Conservation (phyloP, 1,140 invertebrate species). For the Drusus annulatus region DNA sequence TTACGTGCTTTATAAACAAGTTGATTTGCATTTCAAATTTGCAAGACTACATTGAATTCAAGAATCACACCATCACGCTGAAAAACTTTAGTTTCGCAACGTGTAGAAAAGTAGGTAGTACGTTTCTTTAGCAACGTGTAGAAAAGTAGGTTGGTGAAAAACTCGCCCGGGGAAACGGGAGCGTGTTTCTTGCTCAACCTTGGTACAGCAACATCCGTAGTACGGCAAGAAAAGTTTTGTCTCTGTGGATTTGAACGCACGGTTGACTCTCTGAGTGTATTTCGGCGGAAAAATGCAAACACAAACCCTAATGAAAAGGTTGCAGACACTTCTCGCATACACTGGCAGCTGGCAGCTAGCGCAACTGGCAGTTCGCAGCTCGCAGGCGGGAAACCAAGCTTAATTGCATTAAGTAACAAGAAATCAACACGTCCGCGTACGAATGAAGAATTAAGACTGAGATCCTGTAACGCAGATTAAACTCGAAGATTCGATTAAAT, state of each 20-base stretch:
- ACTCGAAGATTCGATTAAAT: neutral
- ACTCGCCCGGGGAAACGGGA: too few species aligned
- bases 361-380: too few species aligned
- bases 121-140: slow-evolving; percentile 17
- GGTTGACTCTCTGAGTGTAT: slow-evolving; percentile 43
- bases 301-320: slow-evolving; percentile 46
- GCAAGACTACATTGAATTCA: too few species aligned
- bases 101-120: slow-evolving; percentile 10
- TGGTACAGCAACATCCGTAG: too few species aligned
- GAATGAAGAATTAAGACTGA: too few species aligned
- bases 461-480: too few species aligned
- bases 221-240: slow-evolving; percentile 20
- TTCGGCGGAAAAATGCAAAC: slow-evolving; percentile 50
- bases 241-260: slow-evolving; percentile 46
- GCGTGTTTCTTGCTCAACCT: too few species aligned
- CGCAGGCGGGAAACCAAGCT: slow-evolving; percentile 5
- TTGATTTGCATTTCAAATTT: too few species aligned
- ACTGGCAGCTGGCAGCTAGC: neutral
- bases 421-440: slow-evolving; percentile 15
- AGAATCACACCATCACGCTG: too few species aligned
- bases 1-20: too few species aligned
- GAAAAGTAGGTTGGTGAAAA: neutral
- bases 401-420: slow-evolving; percentile 36
- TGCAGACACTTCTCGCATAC: slow-evolving; percentile 33
- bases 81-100: slow-evolving; percentile 5